Conservation (phyloP, 2,113 vertebrate species). For the Zosterops pallidus region DNA sequence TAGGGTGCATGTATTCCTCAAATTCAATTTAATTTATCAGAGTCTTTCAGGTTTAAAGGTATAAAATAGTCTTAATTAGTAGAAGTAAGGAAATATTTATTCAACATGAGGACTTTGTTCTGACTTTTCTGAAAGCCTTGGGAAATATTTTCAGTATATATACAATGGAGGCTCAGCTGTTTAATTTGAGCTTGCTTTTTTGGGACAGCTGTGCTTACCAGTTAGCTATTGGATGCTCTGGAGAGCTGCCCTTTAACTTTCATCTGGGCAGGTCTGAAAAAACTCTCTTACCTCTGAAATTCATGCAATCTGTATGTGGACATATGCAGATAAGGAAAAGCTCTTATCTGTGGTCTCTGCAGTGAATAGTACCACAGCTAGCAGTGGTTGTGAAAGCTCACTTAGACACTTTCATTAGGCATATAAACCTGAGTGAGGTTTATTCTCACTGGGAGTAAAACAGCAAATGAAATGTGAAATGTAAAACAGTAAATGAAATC, state of each 20-base stretch:
- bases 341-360: background rate
- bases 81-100: background rate
- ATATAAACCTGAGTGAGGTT: background rate
- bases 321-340: background rate
- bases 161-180: background rate
- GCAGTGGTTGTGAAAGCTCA: background rate
- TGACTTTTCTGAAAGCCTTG: background rate
- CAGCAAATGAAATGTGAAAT: background rate
- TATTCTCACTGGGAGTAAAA: background rate
- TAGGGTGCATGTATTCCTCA: background rate
- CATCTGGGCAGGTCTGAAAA: background rate
- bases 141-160: background rate
- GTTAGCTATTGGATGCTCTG: background rate
- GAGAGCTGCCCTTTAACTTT: background rate
- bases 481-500: background rate
- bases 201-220: background rate
- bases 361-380: background rate
- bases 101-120: background rate
- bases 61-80: background rate
- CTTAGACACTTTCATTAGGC: background rate
- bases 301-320: background rate
- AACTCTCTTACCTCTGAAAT: background rate
- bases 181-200: background rate
- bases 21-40: background rate
- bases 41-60: background rate